Evolutionary conservation across 2,888 invertebrate species (phyloP).

Genomic region (Limnephilus marmoratus): DNA sequence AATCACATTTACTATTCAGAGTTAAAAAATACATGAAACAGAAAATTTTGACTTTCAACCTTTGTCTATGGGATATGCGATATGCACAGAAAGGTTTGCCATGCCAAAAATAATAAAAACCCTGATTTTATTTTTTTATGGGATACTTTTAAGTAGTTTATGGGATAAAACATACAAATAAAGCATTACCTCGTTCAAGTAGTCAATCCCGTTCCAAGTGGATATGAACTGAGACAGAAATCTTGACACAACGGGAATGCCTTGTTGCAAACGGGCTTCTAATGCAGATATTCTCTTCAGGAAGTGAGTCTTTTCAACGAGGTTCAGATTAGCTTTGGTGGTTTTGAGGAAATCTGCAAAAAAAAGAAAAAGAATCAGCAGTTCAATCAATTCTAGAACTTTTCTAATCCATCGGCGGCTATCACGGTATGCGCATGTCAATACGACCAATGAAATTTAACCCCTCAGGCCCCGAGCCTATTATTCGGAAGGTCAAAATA

Average conservation of each 20-base stretch:
- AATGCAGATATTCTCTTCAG: slow-evolving; percentile 70
- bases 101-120: background rate
- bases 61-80: too few species aligned
- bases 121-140: background rate
- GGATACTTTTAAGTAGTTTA: background rate
- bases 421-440: too few species aligned
- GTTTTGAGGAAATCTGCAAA: slow-evolving; percentile 72
- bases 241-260: slow-evolving; percentile 72
- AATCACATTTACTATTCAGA: too few species aligned
- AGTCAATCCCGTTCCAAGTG: slow-evolving; percentile 74
- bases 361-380: background rate
- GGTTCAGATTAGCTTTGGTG: slow-evolving; percentile 69
- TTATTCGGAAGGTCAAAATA: too few species aligned
- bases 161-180: background rate
- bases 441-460: too few species aligned
- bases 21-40: too few species aligned
- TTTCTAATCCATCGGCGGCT: too few species aligned
- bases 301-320: slow-evolving; percentile 71
- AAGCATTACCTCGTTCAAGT: slow-evolving; percentile 72
- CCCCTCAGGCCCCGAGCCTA: too few species aligned
- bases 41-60: too few species aligned
- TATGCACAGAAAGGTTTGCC: background rate
- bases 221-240: slow-evolving; percentile 74
- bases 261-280: slow-evolving; percentile 72
- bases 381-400: background rate